These are phyloP conservation scores for Seira musarum DNA, from an alignment of 2,888 invertebrate species.

Conservation along the genomic window DNA sequence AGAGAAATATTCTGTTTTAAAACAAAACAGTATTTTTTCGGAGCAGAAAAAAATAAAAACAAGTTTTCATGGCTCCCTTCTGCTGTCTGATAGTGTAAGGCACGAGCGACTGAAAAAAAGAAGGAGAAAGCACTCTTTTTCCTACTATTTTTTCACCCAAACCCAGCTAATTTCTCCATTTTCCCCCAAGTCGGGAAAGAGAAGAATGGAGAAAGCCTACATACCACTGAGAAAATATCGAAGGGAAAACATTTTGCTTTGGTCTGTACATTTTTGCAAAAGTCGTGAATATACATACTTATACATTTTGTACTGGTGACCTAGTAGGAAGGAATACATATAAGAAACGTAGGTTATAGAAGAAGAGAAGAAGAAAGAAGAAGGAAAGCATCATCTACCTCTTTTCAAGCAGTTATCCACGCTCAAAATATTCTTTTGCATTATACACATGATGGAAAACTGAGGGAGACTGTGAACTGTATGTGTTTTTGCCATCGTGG, in stretches of 20 bases:
- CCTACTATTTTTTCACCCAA: slow-evolving; percentile 21
- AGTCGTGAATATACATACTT: neutral
- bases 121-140: slow-evolving; percentile 5
- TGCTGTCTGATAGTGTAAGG: slow-evolving; percentile 18
- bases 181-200: neutral
- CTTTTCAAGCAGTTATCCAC: neutral
- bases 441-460: neutral
- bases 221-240: neutral
- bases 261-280: slow-evolving; percentile 7
- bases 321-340: neutral
- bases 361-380: neutral
- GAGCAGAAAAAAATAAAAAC: neutral
- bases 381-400: slow-evolving; percentile 1
- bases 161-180: slow-evolving; percentile 42
- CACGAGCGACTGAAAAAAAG: slow-evolving; percentile 37
- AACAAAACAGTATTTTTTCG: neutral
- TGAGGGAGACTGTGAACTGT: neutral
- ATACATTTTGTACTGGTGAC: slow-evolving; percentile 6
- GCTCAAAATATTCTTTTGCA: neutral
- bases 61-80: neutral
- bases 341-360: neutral
- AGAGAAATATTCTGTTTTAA: neutral
- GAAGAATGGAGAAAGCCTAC: slow-evolving; percentile 11
- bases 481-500: neutral
- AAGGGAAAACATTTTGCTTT: slow-evolving; percentile 3